Evolutionary conservation across 1,140 invertebrate species (phyloP).

Genomic region (Diorhabda elongata): DNA sequence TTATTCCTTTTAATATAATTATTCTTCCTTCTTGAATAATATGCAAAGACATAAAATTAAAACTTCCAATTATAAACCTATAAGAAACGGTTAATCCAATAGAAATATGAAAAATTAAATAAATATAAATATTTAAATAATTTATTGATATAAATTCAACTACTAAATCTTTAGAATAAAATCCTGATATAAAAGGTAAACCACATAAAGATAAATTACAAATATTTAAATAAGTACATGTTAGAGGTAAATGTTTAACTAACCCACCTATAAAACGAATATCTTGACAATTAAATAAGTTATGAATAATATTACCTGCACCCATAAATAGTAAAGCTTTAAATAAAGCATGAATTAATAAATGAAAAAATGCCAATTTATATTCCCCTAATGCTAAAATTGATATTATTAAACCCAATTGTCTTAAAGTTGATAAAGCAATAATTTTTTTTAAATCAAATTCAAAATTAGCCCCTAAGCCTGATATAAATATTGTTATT

Average conservation of each 20-base stretch:
- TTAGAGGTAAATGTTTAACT: slow-evolving; percentile 63
- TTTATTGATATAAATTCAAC: slow-evolving; percentile 51
- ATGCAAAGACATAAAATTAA: too few species aligned
- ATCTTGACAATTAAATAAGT: background rate
- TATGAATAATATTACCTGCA: slow-evolving; percentile 41
- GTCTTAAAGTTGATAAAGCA: slow-evolving; percentile 67
- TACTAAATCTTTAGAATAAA: slow-evolving; percentile 66
- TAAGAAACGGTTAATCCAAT: background rate
- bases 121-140: slow-evolving; percentile 52
- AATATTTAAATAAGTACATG: slow-evolving; percentile 52
- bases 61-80: too few species aligned
- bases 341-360: slow-evolving; percentile 61
- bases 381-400: slow-evolving; percentile 50
- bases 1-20: too few species aligned
- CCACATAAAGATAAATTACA: slow-evolving; percentile 54
- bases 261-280: slow-evolving; percentile 44
- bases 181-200: slow-evolving; percentile 57
- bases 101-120: slow-evolving; percentile 45
- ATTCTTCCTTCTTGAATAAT: too few species aligned
- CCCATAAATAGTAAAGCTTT: slow-evolving; percentile 62
- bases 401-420: slow-evolving; percentile 64
- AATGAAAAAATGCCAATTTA: slow-evolving; percentile 59
- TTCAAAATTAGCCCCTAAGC: slow-evolving; percentile 57
- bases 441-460: slow-evolving; percentile 68
- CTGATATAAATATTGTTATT: slow-evolving; percentile 59